Evolutionary conservation across 30 jellyfish, hydroid and myxozoan species (phyloP), one percentile per base, ranked within the genome.

Genomic region (Morbakka virulenta): DNA sequence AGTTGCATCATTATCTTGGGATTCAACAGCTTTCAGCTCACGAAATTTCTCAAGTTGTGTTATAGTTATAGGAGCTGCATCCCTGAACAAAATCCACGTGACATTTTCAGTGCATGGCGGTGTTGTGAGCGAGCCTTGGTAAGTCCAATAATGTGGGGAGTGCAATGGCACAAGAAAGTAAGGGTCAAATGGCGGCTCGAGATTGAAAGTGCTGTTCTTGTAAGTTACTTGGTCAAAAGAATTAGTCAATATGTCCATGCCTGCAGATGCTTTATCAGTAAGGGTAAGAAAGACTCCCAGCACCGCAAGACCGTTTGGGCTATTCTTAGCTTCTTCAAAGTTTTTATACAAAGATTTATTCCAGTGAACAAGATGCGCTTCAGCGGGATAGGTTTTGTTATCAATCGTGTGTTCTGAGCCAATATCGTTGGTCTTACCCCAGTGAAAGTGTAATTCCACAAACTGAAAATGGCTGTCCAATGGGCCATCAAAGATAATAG

Each of bases 401-500:
- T 70, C 82, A 6, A 70, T 35, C 12, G 80, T 31, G 28, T 70
- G 82, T 28, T 70, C 82, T 13, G 80, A 70, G 80, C 82, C 82
- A 22, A 35, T 9, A 35, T 70, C 80, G 17, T 70, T 24, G 17
- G 9, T 12, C 22, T 23, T 65, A 20, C 77, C 77, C 77, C 77
- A 65, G 65, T 65, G 77, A 28, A 65, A 65, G 28, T 65, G 77
- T 12, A 65, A 65, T 65, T 65, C 52, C 14, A 71, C 77, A 22
- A 92, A 71, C 29, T 36, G 62, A 52, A 79, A 92, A n/a, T 83
- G 79, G 23, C 83, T 76, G 0, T 35, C 79, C 82, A 89, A 63
- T 13, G 97, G 95, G 32, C 97, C 97, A 0, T 91, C 95, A 28
- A 69, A 32, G 13, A 89, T 28, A 9, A 6, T 9, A 6, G 57